Conservation (phyloP, 2,888 invertebrate species). For the Drosophila anomalipes region DNA sequence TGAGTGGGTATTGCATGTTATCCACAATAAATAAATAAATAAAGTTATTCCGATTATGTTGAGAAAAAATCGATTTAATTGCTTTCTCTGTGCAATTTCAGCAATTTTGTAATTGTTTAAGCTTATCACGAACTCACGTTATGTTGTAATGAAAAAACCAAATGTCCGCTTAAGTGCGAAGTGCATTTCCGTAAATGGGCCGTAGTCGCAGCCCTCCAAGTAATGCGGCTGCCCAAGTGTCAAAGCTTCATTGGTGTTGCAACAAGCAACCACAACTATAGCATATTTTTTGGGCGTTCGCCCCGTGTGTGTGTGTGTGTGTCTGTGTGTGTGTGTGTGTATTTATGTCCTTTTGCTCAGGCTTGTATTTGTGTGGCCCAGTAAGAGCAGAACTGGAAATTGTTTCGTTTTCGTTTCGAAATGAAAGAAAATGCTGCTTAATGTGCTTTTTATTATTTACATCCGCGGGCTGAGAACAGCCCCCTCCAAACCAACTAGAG, state of each 20-base stretch:
- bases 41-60: background rate
- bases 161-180: slow-evolving; percentile 59
- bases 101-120: slow-evolving; percentile 4
- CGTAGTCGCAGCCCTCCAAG: slow-evolving; percentile 53
- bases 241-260: slow-evolving; percentile 59
- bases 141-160: slow-evolving; percentile 25
- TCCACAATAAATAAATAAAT: background rate
- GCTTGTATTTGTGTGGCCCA: slow-evolving; percentile 35
- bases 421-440: slow-evolving; percentile 81
- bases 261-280: slow-evolving; percentile 35
- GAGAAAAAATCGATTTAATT: background rate
- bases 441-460: slow-evolving; percentile 82
- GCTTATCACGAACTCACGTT: background rate
- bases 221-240: slow-evolving; percentile 74
- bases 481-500: background rate
- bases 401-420: slow-evolving; percentile 76
- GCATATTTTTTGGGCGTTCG: slow-evolving; percentile 64
- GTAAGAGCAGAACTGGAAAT: slow-evolving; percentile 62
- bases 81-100: background rate
- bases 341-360: background rate
- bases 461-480: slow-evolving; percentile 64
- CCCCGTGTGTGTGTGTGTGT: slow-evolving; percentile 6
- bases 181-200: slow-evolving; percentile 65
- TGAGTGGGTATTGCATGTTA: background rate
- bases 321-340: slow-evolving; percentile 4